Evolutionary conservation across 2,113 vertebrate genomes (phyloP), one percentile per base, ranked within the genome.

Genomic region (Theristicus caerulescens): DNA sequence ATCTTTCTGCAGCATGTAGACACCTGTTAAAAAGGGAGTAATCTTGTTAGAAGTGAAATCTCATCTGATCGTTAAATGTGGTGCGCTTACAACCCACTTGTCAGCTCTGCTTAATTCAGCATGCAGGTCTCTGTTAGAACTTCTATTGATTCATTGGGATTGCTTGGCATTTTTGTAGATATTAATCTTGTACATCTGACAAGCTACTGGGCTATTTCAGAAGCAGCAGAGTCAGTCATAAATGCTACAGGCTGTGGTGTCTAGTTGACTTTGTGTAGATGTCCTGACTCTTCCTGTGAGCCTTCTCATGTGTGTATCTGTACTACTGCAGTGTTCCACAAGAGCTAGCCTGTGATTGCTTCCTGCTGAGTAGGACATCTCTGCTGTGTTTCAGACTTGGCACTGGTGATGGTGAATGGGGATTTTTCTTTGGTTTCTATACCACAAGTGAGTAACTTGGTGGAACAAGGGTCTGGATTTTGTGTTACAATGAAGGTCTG

Each of bases 101-200:
- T 84, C 91, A 90, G 86, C 77, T 59, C 55, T 71, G 95, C 74
- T 94, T 95, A 91, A 93, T 97, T 93, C 95, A 87, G 93, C 69
- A 12, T 27, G 70, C 58, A 69, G 77, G 82, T 64, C 82, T 70
- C 82, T 93, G 92, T 87, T 90, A 79, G 76, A 57, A 5, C 13
- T 20, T 47, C 13, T 69, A 77, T 96, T 61, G 94, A 96, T 96
- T 74, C 92, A 66, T 49, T 11, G 76, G 84, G 58, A 38, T 46
- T 67, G 80, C 92, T 7, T 21, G 51, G 67, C 67, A 47, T 52
- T 73, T 92, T 19, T 57, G 89, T 5, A 86, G 95, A 88, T 94
- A 76, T 69, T 90, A 57, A 95, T 91, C 94, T 83, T 84, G 9
- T 16, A 5, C 32, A 24, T 70, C 51, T 86, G 90, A 95, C 80